Conservation (phyloP, 2,797 vertebrate species). For the Hippoglossus hippoglossus region DNA sequence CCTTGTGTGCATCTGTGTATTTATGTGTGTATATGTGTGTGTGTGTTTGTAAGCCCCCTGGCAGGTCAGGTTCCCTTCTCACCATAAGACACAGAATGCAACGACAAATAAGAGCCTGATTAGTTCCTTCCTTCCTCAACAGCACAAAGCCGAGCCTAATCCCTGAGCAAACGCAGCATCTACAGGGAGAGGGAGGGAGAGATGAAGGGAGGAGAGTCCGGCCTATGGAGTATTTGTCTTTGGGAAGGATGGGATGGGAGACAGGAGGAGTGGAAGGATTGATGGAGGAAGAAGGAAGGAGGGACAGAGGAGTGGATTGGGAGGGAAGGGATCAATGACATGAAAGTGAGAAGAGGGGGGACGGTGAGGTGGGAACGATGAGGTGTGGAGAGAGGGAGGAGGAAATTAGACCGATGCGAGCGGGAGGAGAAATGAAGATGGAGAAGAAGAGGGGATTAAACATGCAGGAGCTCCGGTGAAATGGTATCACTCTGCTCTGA, state of each 20-base stretch:
- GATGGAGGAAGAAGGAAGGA: constrained; percentile 31
- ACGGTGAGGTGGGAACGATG: constrained; percentile 19
- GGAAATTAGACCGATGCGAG: constrained; percentile 15
- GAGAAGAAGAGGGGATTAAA: constrained; percentile 39
- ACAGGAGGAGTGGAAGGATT: constrained; percentile 30
- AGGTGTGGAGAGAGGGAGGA: constrained; percentile 12
- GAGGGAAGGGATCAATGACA: constrained; percentile 44
- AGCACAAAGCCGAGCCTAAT: constrained; percentile 68
- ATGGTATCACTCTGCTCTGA: constrained; percentile 51
- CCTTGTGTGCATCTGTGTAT: constrained; percentile 31
- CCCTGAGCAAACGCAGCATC: constrained; percentile 67
- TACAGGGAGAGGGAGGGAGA: neutral
- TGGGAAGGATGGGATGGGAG: constrained; percentile 20
- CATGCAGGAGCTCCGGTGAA: constrained; percentile 60
- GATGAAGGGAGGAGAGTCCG: constrained; percentile 27
- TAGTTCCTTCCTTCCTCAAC: constrained; percentile 77
- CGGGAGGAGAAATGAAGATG: constrained; percentile 7
- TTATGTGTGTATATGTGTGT: constrained; percentile 3
- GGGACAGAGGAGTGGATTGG: constrained; percentile 21
- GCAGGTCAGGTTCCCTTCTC: constrained; percentile 57
- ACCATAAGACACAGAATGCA: constrained; percentile 64
- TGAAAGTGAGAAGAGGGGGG: constrained; percentile 12
- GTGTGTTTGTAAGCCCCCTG: neutral
- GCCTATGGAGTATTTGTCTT: constrained; percentile 63
- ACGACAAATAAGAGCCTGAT: constrained; percentile 78